These are phyloP conservation scores for Agapornis roseicollis DNA, from an alignment of 2,113 vertebrate genomes.

Conservation along the genomic window DNA sequence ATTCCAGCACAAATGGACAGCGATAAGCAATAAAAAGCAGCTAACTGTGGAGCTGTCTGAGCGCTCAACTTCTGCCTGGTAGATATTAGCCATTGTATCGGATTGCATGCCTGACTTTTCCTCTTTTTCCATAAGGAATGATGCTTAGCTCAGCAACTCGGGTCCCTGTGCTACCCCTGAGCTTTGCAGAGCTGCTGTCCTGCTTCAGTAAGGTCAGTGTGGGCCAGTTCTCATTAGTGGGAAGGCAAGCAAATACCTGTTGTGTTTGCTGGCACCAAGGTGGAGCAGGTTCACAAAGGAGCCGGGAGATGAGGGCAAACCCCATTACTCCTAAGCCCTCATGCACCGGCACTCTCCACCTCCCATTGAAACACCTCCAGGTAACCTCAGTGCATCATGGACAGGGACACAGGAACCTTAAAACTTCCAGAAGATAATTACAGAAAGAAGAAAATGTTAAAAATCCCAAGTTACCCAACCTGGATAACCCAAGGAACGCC, in stretches of 20 bases:
- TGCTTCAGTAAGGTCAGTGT: background rate
- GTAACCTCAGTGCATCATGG: background rate
- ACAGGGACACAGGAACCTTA: background rate
- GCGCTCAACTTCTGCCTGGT: background rate
- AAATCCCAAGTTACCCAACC: background rate
- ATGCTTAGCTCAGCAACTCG: background rate
- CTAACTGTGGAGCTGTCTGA: background rate
- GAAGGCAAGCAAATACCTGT: background rate
- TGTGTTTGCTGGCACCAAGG: background rate
- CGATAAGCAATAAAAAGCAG: background rate
- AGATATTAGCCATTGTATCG: background rate
- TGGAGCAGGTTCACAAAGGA: background rate
- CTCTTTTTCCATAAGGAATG: background rate
- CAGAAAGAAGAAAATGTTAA: background rate
- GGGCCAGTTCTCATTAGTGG: background rate
- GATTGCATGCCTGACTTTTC: background rate
- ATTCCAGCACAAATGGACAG: background rate
- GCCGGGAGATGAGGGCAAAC: background rate
- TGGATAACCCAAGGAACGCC: background rate
- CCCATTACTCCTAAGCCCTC: background rate
- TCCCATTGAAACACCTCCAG: background rate
- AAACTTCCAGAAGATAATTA: background rate
- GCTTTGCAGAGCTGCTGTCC: background rate
- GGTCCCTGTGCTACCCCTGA: background rate
- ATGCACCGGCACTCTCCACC: rapidly evolving